Evolutionary conservation across 2,113 vertebrate genomes (phyloP), one percentile per base, ranked within the genome.

Genomic region (Phyllopteryx taeniolatus): DNA sequence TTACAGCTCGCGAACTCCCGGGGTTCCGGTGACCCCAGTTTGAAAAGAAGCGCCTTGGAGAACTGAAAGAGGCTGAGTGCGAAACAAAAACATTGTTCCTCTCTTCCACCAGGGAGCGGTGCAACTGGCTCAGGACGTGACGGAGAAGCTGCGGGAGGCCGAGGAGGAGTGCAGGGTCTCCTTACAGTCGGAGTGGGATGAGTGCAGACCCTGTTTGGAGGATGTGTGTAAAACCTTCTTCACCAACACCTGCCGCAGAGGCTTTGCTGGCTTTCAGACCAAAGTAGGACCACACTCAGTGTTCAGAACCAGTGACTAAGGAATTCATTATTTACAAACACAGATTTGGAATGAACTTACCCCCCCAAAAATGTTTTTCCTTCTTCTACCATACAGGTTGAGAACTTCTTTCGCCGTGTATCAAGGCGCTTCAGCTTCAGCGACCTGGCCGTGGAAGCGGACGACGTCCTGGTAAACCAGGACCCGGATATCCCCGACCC

Each of bases 131-230:
- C 90, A 93, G 68, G 95, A 96, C 85, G 93, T 98, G 83, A 93
- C 91, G 17, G 91, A 92, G 86, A 95, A 93, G 89, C 84, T 98
- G 85, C 85, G 92, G 71, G 91, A 95, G 81, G 94, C 94, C 47
- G 94, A 96, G 91, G 90, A 88, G 73, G 90, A 92, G 57, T 98
- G 96, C 75, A 93, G 91, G 79, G 83, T 87, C 68, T 91, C 94
- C 67, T 72, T 94, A 71, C 91, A 92, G 80, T 80, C 87, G 44
- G 87, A 91, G 70, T 96, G 95, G 96, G 93, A 94, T 39, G 88
- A 92, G 83, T 97, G 96, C 87, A 86, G 91, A 70, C 89, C 93
- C 53, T 98, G 96, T 72, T 91, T 98, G 85, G 92, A 96, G 85
- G 93, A 93, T 2, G 90, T 89, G 9, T 97, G 95, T 69, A 93